Evolutionary conservation across 2,888 invertebrate genomes (phyloP).

Genomic region (Drosophila anomelani): DNA sequence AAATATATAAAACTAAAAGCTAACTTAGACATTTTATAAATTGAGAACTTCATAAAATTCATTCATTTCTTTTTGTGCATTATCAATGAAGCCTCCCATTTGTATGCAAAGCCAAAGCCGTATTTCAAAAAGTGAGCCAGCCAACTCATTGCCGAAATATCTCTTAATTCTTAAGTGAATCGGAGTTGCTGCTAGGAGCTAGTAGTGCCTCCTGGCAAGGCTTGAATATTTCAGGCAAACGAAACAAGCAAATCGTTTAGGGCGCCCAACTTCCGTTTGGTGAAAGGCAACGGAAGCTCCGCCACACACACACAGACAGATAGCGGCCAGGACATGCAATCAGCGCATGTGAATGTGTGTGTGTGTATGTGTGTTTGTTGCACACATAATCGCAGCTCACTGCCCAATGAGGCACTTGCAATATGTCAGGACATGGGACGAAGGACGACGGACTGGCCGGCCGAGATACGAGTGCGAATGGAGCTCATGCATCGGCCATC

Average conservation of each 20-base stretch:
- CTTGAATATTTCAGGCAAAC: constrained; percentile 62
- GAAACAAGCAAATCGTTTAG: constrained; percentile 81
- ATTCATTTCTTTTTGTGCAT: constrained; percentile 9
- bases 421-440: constrained; percentile 68
- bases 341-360: constrained; percentile 28
- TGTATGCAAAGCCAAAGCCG: constrained; percentile 28
- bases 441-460: constrained; percentile 59
- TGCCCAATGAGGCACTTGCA: constrained; percentile 77
- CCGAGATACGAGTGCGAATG: constrained; percentile 64
- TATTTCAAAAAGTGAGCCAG: constrained; percentile 43
- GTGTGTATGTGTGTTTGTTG: constrained; percentile 43
- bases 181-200: constrained; percentile 31
- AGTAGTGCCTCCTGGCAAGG: constrained; percentile 38
- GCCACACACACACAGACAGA: constrained; percentile 34
- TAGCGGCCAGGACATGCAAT: constrained; percentile 47
- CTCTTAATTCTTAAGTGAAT: constrained; percentile 70
- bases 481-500: constrained; percentile 51
- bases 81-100: constrained; percentile 34
- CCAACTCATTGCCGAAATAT: constrained; percentile 37
- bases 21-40: no score
- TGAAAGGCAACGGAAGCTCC: constrained; percentile 65
- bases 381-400: constrained; percentile 76
- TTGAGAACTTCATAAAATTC: not conserved
- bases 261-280: constrained; percentile 71
- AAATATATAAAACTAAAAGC: not conserved